Conservation (phyloP, 2,797 vertebrate genomes). For the Chloroceryle inda region DNA sequence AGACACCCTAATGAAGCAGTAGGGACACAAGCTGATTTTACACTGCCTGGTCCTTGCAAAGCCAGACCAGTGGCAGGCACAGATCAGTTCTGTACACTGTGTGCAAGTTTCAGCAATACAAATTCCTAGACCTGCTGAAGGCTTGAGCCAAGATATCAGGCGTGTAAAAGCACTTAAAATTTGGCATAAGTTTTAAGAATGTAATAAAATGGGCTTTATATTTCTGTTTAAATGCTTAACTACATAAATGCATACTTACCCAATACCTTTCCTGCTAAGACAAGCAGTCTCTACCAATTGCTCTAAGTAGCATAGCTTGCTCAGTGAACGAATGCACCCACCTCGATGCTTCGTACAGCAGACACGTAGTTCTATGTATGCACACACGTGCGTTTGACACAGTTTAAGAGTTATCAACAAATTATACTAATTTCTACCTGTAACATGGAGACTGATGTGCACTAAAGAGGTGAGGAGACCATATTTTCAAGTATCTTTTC, state of each 20-base stretch:
- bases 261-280: background rate
- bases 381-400: accelerated
- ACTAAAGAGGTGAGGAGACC: background rate
- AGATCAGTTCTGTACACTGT: background rate
- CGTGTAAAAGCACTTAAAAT: background rate
- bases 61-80: background rate
- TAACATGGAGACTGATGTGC: background rate
- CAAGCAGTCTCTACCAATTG: background rate
- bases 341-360: background rate
- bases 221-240: constrained; percentile 14
- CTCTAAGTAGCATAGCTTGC: background rate
- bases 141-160: background rate
- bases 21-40: background rate
- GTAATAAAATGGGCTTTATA: background rate
- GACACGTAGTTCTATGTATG: background rate
- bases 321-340: background rate
- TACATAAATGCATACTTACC: background rate
- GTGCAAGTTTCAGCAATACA: constrained; percentile 16
- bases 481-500: background rate
- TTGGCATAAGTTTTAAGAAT: background rate
- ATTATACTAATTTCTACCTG: background rate
- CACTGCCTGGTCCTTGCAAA: background rate
- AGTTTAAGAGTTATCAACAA: background rate
- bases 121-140: background rate
- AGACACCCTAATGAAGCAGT: background rate